Evolutionary conservation across 64 coral and sea anemone genomes (phyloP), one percentile per base, ranked within the genome.

Genomic region (Porites australiensis): DNA sequence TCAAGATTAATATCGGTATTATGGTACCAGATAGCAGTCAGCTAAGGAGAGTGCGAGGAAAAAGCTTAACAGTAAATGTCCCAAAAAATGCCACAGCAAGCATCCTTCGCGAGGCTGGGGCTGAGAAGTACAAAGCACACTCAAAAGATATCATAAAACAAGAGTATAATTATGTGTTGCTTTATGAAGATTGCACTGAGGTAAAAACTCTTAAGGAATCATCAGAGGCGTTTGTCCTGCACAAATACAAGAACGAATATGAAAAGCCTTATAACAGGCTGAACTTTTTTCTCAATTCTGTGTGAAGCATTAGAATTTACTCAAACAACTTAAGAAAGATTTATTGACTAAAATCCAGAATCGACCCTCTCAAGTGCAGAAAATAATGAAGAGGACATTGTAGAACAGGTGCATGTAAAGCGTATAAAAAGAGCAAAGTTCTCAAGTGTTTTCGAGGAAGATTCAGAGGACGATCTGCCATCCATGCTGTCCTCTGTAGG

Each of bases 61-160:
- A 74, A 74, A 74, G 71, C 71, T 74, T 74, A 74, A 74, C 71
- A 74, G 44, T 74, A 74, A 74, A 74, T 74, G 71, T 74, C 71
- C 71, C 71, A 1, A 74, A 74, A 74, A 74, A 74, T 74, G 71
- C 4, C 5, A 50, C 44, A 47, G 71, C 71, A 74, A 16, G 71
- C 71, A 74, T 74, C 44, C 71, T 74, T 74, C 71, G 11, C 71
- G 44, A 74, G 71, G 71, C 71, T 74, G 43, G 45, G 71, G 71
- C 13, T 8, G 71, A 74, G 71, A 74, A 74, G 43, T 43, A 74
- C 71, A 74, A 74, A 74, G 71, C 71, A 74, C 71, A 50, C 71
- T 74, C 71, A 74, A 74, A 74, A 50, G 71, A 48, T 74, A 74
- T 74, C 71, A 74, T 74, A 48, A 55, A 55, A 55, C 53, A 55